Conservation (phyloP, 2,113 vertebrate species). For the Ceratotherium simum region DNA sequence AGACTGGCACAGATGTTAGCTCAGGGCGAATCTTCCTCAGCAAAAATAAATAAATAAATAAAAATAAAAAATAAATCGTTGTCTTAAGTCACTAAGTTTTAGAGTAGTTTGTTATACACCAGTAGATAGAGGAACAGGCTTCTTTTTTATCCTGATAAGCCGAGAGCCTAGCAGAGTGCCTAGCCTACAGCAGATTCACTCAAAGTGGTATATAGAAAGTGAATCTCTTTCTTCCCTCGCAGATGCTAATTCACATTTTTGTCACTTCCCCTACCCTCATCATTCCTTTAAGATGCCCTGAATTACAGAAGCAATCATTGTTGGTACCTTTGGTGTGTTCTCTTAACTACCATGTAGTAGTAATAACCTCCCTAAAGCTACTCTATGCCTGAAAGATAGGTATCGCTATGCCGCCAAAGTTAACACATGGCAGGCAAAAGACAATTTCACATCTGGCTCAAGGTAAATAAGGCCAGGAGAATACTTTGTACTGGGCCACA, state of each 20-base stretch:
- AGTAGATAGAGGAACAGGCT: background rate
- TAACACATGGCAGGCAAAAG: constrained; percentile 6
- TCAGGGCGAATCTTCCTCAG: no score
- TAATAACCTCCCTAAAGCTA: background rate
- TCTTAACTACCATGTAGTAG: background rate
- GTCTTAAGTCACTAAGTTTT: background rate
- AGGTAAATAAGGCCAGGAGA: constrained; percentile 54
- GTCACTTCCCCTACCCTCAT: background rate
- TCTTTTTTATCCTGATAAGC: background rate
- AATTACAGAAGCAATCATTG: background rate
- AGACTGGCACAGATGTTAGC: no score
- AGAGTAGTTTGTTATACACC: background rate
- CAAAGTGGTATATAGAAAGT: background rate
- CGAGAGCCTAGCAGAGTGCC: no score
- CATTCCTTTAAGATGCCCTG: background rate
- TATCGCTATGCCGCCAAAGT: background rate
- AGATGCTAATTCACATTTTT: background rate
- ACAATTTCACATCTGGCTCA: background rate
- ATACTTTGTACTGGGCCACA: constrained; percentile 39
- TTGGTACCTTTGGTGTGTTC: background rate
- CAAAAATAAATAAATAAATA: no score
- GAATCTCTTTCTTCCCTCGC: background rate
- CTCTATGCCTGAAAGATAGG: background rate
- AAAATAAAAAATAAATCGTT: background rate
- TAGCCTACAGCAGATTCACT: background rate